Evolutionary conservation across 2,888 invertebrate species (phyloP).

Genomic region (Fragum fragum): DNA sequence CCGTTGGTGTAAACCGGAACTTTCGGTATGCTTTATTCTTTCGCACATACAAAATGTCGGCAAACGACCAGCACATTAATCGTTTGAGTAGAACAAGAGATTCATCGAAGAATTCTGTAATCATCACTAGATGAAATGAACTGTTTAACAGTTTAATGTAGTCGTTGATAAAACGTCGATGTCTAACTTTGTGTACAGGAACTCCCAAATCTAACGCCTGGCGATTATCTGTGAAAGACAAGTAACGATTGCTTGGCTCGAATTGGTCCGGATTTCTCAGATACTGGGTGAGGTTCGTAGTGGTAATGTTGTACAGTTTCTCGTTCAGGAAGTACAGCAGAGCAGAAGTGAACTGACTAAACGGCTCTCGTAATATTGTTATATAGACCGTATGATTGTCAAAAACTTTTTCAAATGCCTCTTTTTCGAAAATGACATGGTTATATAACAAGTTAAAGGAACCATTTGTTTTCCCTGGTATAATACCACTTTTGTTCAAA

Average conservation of each 20-base stretch:
- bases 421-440: constrained; percentile 75
- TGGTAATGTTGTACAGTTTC: constrained; percentile 36
- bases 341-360: constrained; percentile 70
- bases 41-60: constrained; percentile 80
- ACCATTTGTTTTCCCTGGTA: constrained; percentile 43
- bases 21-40: constrained; percentile 68
- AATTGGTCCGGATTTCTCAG: constrained; percentile 67
- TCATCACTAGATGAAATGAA: constrained; percentile 79
- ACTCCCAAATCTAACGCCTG: constrained; percentile 79
- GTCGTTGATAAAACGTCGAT: constrained; percentile 49
- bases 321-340: constrained; percentile 66
- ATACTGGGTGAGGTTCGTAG: constrained; percentile 64
- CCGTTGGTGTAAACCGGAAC: constrained; percentile 52
- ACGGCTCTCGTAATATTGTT: constrained; percentile 72
- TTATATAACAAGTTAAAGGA: constrained; percentile 75
- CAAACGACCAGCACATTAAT: constrained; percentile 79
- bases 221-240: constrained; percentile 75
- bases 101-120: constrained; percentile 84
- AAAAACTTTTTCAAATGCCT: constrained; percentile 64
- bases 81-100: constrained; percentile 82
- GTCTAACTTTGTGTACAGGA: constrained; percentile 44
- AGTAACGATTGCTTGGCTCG: constrained; percentile 66
- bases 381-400: constrained; percentile 62
- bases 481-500: constrained; percentile 35
- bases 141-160: constrained; percentile 71